A percentile compares a stretch with the other conserved stretches of the same genome.
Evolutionary conservation across 2,888 invertebrate genomes (phyloP).

Genomic region (Drosophila prolongata): DNA sequence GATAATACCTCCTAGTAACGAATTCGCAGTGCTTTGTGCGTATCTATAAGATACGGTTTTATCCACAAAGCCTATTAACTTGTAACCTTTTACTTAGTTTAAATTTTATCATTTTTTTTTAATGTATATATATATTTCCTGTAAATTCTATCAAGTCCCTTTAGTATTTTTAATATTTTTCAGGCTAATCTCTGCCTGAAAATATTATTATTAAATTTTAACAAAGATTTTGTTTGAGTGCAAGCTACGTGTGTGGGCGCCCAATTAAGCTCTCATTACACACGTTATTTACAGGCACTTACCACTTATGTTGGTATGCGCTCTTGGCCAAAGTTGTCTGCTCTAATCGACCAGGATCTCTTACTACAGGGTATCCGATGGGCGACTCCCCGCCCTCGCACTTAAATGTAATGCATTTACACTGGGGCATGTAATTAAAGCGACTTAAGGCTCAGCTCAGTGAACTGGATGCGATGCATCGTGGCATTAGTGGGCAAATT

Average conservation of each 20-base stretch:
- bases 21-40: too few relatives aligned
- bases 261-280: slow-evolving; percentile 28
- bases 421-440: slow-evolving; percentile 17
- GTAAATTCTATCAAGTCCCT: too few relatives aligned
- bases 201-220: neutral
- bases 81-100: too few relatives aligned
- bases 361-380: neutral
- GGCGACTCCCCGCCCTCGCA: neutral
- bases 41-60: too few relatives aligned
- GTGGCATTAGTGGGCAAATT: neutral
- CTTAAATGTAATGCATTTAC: slow-evolving; percentile 11
- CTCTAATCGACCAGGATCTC: too few relatives aligned
- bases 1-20: too few relatives aligned
- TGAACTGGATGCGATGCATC: slow-evolving; percentile 25
- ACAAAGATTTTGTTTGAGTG: neutral
- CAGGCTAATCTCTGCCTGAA: neutral
- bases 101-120: too few relatives aligned
- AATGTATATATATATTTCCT: too few relatives aligned
- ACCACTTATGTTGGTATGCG: too few relatives aligned
- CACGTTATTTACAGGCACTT: slow-evolving; percentile 5
- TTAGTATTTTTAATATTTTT: neutral
- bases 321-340: too few relatives aligned
- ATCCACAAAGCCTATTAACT: too few relatives aligned
- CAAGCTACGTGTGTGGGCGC: neutral
- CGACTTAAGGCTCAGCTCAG: slow-evolving; percentile 24